Percentiles rank a stretch among this genome's conserved stretches.
Evolutionary conservation across 1,140 invertebrate genomes (phyloP).

Genomic region (Cotesia typhae): DNA sequence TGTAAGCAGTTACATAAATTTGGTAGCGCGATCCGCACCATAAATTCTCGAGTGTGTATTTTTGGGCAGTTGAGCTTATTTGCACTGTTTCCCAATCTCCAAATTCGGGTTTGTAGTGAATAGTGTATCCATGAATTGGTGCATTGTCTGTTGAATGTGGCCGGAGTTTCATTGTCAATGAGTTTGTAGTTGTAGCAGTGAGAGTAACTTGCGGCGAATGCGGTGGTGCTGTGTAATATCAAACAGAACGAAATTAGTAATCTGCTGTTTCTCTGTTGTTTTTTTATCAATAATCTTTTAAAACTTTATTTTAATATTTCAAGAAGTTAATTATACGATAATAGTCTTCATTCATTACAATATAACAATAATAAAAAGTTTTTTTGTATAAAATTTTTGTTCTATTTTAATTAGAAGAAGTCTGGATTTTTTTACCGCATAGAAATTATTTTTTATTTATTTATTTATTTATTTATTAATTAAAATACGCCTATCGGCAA

Average conservation of each 20-base stretch:
- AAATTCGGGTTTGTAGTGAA: slow-evolving; percentile 92
- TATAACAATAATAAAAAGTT: too few species aligned
- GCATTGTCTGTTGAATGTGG: slow-evolving; percentile 78
- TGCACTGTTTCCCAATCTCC: slow-evolving; percentile 91
- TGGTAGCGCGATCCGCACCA: slow-evolving; percentile 92
- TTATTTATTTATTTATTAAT: too few species aligned
- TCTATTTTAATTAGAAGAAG: too few species aligned
- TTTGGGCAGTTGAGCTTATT: slow-evolving; percentile 77
- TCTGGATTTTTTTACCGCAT: too few species aligned
- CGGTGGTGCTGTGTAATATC: slow-evolving; percentile 73
- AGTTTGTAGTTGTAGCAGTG: slow-evolving; percentile 84
- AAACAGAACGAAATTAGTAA: background rate
- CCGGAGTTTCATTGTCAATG: slow-evolving; percentile 81
- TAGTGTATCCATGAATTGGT: slow-evolving; percentile 85
- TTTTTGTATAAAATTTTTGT: too few species aligned
- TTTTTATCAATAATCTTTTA: too few species aligned
- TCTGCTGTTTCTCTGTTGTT: too few species aligned
- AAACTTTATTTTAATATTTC: too few species aligned
- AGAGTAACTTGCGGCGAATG: slow-evolving; percentile 83
- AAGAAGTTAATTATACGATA: too few species aligned
- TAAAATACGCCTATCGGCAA: too few species aligned
- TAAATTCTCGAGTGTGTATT: slow-evolving; percentile 86
- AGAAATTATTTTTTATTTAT: too few species aligned
- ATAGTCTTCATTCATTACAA: too few species aligned
- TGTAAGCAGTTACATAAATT: slow-evolving; percentile 90